phyloP scores from a whole-genome alignment of 2,888 invertebrate species.

The Lasioglossum lativentre region DNA sequence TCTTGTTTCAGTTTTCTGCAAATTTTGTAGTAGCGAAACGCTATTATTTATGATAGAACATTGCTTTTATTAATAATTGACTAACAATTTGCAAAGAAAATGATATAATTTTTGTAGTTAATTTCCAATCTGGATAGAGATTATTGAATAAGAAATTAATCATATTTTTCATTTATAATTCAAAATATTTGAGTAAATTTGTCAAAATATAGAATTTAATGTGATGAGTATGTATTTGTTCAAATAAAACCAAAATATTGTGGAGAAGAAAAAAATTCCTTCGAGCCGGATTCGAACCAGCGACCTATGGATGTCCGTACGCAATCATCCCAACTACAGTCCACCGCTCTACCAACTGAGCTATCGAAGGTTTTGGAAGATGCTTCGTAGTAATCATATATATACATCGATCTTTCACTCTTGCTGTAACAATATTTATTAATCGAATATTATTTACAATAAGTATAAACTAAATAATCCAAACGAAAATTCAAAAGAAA shows the following conservation, averaged over 20 bases:
- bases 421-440: not conserved
- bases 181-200: not conserved
- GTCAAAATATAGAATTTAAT: not conserved
- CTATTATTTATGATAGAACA: not conserved
- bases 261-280: slow-evolving; percentile 75
- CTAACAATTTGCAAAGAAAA: not conserved
- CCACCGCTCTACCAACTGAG: slow-evolving; percentile 85
- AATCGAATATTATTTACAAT: not conserved
- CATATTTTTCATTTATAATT: not conserved
- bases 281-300: slow-evolving; percentile 84
- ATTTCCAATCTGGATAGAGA: not conserved
- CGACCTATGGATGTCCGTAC: slow-evolving; percentile 83
- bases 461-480: not conserved
- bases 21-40: too few species aligned
- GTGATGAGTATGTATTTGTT: not conserved
- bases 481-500: not conserved
- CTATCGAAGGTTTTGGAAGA: slow-evolving; percentile 81
- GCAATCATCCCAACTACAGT: slow-evolving; percentile 83
- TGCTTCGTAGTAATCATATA: not conserved
- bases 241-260: slow-evolving; percentile 1
- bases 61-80: not conserved
- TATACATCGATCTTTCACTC: fast-evolving
- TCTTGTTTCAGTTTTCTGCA: not conserved
- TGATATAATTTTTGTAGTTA: not conserved
- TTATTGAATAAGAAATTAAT: not conserved